phyloP scores from a whole-genome alignment of 2,888 invertebrate species.

The Rutpela maculata region DNA sequence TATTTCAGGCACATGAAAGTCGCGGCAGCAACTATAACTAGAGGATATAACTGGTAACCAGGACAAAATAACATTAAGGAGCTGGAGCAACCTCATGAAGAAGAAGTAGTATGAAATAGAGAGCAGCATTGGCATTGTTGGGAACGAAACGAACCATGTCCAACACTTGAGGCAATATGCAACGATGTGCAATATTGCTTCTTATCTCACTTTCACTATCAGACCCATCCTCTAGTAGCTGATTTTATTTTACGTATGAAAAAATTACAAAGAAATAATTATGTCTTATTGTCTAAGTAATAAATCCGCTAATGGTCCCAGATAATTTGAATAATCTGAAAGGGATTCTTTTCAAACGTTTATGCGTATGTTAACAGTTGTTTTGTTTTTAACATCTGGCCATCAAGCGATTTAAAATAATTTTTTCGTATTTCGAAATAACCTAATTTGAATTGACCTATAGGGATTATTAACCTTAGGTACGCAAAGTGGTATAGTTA shows the following conservation, averaged over 20 bases:
- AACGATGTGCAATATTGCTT: constrained; percentile 68
- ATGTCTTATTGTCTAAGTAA: constrained; percentile 10
- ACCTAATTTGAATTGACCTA: too few species aligned
- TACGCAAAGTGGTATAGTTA: too few species aligned
- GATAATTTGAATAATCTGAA: constrained; percentile 10
- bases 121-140: constrained; percentile 72
- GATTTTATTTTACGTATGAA: constrained; percentile 41
- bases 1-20: neutral
- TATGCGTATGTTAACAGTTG: neutral
- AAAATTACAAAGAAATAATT: constrained; percentile 15
- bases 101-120: constrained; percentile 63
- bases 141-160: constrained; percentile 71
- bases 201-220: constrained; percentile 74
- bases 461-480: too few species aligned
- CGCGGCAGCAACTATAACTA: neutral
- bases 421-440: too few species aligned
- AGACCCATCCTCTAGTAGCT: constrained; percentile 66
- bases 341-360: neutral
- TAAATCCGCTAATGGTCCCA: constrained; percentile 3
- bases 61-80: constrained; percentile 30
- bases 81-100: constrained; percentile 39
- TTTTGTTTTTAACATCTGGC: too few species aligned
- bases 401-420: too few species aligned
- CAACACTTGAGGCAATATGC: constrained; percentile 66
- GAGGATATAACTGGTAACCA: constrained; percentile 25